Percentiles rank a stretch among this genome's conserved stretches.
Conservation (phyloP, 2,888 invertebrate genomes). For the Mylabris sibirica region DNA sequence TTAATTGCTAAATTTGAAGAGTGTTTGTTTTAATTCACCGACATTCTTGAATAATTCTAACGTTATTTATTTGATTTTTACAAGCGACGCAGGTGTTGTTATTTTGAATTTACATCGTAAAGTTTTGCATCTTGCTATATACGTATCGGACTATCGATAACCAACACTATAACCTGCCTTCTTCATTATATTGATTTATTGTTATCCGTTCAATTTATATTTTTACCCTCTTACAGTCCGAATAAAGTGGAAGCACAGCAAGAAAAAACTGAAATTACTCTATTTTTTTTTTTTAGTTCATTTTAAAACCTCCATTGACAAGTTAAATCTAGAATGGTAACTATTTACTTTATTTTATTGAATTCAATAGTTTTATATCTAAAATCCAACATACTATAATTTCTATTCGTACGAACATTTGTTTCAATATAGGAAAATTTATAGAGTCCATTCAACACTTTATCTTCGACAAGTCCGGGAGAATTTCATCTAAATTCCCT, state of each 20-base stretch:
- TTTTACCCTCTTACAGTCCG: background rate
- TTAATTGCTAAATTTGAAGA: background rate
- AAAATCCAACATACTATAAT: background rate
- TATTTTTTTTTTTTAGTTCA: background rate
- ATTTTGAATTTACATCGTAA: slow-evolving; percentile 40
- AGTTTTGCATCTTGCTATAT: slow-evolving; percentile 43
- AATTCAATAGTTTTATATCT: background rate
- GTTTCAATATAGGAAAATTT: slow-evolving; percentile 18
- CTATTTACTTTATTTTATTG: background rate
- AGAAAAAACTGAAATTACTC: background rate
- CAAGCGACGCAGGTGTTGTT: slow-evolving; percentile 41
- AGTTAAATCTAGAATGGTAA: background rate
- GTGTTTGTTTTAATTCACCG: background rate
- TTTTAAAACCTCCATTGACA: background rate
- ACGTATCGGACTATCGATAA: slow-evolving; percentile 23
- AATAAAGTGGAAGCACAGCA: background rate
- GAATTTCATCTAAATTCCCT: background rate
- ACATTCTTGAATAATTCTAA: slow-evolving; percentile 31
- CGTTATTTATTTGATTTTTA: slow-evolving; percentile 41
- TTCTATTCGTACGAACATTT: slow-evolving; percentile 7
- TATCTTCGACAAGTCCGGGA: slow-evolving; percentile 10
- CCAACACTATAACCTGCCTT: background rate
- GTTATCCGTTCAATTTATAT: background rate
- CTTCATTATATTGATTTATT: slow-evolving; percentile 4
- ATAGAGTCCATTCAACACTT: slow-evolving; percentile 14